A percentile compares a stretch with the other conserved stretches of the same genome.
phyloP scores from a whole-genome alignment of 37 sponge, comb jelly and placozoan genomes.

The Haliclona indistincta region DNA sequence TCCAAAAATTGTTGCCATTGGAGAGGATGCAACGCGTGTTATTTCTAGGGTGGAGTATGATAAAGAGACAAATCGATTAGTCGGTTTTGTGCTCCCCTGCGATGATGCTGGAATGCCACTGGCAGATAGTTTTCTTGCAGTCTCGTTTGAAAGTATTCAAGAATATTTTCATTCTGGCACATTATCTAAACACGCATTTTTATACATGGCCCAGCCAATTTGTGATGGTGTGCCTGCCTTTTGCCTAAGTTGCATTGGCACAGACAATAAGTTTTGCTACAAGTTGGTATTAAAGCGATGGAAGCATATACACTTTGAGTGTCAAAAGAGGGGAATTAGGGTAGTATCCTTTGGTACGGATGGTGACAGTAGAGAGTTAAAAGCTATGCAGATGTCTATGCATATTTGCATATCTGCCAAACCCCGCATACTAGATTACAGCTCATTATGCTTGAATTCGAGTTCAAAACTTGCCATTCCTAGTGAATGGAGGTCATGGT shows the following conservation, averaged over 20 bases:
- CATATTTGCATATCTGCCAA: no score
- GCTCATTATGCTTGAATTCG: not conserved
- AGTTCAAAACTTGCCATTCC: not conserved
- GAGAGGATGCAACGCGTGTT: no score
- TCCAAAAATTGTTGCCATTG: no score
- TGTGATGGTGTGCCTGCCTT: constrained; percentile 27
- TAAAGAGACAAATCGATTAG: no score
- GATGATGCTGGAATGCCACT: no score
- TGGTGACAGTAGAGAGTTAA: constrained; percentile 54
- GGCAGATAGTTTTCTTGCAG: no score
- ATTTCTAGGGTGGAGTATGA: no score
- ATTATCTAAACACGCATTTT: constrained; percentile 54
- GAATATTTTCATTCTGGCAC: not conserved
- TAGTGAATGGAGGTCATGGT: not conserved
- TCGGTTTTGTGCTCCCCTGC: no score
- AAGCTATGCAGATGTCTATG: constrained; percentile 42
- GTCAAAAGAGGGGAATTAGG: constrained; percentile 29
- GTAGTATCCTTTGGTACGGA: constrained; percentile 57
- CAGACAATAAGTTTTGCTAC: constrained; percentile 41
- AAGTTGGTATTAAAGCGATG: constrained; percentile 31
- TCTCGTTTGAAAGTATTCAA: no score
- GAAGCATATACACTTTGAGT: constrained; percentile 45
- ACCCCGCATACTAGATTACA: not conserved
- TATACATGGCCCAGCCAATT: constrained; percentile 65
- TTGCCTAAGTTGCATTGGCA: constrained; percentile 48